Base-by-base conservation (phyloP, 2,113 vertebrate genomes). In the Chelonoidis abingdonii region DNA sequence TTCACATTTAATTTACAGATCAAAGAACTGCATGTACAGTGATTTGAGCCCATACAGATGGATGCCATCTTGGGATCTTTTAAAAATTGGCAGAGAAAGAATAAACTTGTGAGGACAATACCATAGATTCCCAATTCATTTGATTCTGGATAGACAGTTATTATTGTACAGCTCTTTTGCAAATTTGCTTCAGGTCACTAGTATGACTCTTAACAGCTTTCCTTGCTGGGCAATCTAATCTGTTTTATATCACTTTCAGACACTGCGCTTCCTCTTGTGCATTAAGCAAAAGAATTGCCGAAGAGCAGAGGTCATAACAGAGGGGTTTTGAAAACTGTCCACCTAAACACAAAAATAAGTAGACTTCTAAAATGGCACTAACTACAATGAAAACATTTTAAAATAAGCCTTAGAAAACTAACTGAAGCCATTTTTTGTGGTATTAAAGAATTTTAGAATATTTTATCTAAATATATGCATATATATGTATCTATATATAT, bases 341-440 rank as follows among this genome's bases (percentile, higher is more conserved):
- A 95, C 57, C 52, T 75, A 95, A 92, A 89, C 83, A 82, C 19
- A 90, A 89, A 97, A 95, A 89, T 80, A 85, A 90, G 90, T 25
- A 94, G 41, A 80, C 86, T 89, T 53, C 96, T 93, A 57, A 94
- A 95, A 49, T 52, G 90, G 59, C 82, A 86, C 86, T 80, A 93
- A 91, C 96, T 93, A 91, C 93, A 97, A 94, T 95, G 29, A 87
- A 95, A 95, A 75, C 25, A 75, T 92, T 95, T 79, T n/a, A 97
- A 91, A 95, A 80, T 89, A 97, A 95, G 92, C 83, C 62, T 78
- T 0, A 84, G 38, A n/a, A 87, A 85, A 91, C 90, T 97, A 98
- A 97, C 94, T 93, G 89, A 52, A 94, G 85, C 87, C 86, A 95
- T 94, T 97, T 96, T 89, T 96, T 89, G 85, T 93, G 89, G 59